Base-by-base conservation (phyloP, 2,888 invertebrate genomes). In the Synergus umbraculus region DNA sequence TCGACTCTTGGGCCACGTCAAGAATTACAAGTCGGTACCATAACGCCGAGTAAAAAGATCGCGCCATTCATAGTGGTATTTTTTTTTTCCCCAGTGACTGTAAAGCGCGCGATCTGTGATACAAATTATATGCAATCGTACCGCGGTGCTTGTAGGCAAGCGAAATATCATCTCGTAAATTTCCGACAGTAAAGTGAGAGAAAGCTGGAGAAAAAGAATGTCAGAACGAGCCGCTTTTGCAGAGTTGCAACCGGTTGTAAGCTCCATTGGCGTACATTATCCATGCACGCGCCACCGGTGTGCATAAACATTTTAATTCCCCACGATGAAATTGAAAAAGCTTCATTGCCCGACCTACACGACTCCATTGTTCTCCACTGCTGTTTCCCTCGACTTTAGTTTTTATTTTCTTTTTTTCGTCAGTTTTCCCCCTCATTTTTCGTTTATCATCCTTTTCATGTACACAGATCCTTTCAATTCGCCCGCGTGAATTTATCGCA, bases 161-260 rank as follows among this genome's bases (percentile, higher is more conserved):
- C 80, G 80, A 83, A 85, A 85, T 83, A 84, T 82, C 76, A 78
- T 85, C 81, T 67, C 82, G 77, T 83, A 82, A 83, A 83, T 85
- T 84, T 80, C 18, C 78, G 73, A 37, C 29, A 9, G 29, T 76
- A n/a, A 65, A 73, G 73, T 54, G 73, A 73, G 73, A 76, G 76
- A 49, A 76, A 46, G 43, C 67, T n/a, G 18, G 43, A 63, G 63
- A 41, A 76, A 76, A 79, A 81, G 77, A 78, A 79, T 78, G 49
- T 65, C 78, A 22, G 76, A 54, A 73, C 46, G 37, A 78, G 76
- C 49, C n/a, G 44, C 44, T 37, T 66, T 44, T 77, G 76, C 58
- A 76, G 60, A 58, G 29, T 60, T 63, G 76, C 37, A 73, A 73
- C 73, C 37, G n/a, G 54, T 73, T 46, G 49, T 69, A 69, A 73